Base-by-base conservation (phyloP, 2,888 invertebrate genomes). In the Gymnosoma rotundatum region DNA sequence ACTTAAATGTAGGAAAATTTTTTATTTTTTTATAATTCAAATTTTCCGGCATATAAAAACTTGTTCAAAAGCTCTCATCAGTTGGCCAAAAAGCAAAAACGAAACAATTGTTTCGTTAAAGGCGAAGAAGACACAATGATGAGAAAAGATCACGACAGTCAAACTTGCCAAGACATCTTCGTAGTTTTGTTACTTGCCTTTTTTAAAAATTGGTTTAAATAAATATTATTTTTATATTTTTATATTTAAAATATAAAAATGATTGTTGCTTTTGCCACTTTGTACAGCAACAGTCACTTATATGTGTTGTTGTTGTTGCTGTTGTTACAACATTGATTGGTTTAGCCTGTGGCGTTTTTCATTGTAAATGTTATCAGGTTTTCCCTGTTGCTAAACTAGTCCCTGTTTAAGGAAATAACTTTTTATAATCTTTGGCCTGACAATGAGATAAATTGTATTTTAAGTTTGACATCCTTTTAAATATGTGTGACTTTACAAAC, bases 391-490 rank as follows among this genome's bases (percentile, higher is more conserved):
- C 32, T 20, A 42, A 78, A 61, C 69, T 42, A 60, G 60, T 69
- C 42, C 20, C 52, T 69, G 67, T 69, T 78, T 67, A 20, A 69
- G 76, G 67, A 78, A 78, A 69, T 61, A 42, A 38, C 69, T 52
- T 52, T n/a, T 25, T 20, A 20, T 78, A 78, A 78, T 69, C 67
- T 69, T 69, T 78, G 60, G 61, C 76, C 61, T 78, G 76, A 78
- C 69, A 78, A 69, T 61, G 42, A 78, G 60, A 61, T 72, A 78
- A 50, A 72, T 79, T 42, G 25, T 50, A 18, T 38, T 73, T 32
- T 60, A 67, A 79, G 42, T 20, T 79, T 50, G 79, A 73, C 52
- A 79, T 79, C 78, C 78, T 79, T 72, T 38, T n/a, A 36, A 36
- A 21, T 38, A 58, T 56, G 16, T 50, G 21, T 70, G 48, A 48